Evolutionary conservation across 2,888 invertebrate species (phyloP).

Genomic region (Dynastes hyllus): DNA sequence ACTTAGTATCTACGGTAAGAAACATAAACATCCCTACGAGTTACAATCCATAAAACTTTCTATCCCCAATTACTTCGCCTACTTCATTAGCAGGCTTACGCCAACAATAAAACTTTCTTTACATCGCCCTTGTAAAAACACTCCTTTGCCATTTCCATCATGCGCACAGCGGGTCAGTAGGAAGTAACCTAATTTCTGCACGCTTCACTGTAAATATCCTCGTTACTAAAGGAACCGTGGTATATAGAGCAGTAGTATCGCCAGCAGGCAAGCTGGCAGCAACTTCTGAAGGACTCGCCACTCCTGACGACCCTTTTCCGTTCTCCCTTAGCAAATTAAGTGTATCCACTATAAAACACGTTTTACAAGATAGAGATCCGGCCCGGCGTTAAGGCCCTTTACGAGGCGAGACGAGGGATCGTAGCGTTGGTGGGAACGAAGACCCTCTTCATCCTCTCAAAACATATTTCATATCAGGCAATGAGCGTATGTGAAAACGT

Average conservation of each 20-base stretch:
- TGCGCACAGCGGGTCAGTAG: background rate
- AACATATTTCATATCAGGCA: background rate
- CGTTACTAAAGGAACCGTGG: constrained; percentile 37
- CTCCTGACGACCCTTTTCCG: constrained; percentile 18
- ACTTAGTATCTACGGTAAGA: too few relatives aligned
- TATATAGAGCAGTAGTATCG: too few relatives aligned
- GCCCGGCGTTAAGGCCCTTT: constrained; percentile 8
- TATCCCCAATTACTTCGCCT: too few relatives aligned
- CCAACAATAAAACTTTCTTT: too few relatives aligned
- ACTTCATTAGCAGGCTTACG: too few relatives aligned
- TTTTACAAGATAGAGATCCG: constrained; percentile 43
- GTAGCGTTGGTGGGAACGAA: background rate
- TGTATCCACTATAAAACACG: constrained; percentile 49
- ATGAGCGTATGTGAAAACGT: background rate
- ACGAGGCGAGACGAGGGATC: constrained; percentile 11
- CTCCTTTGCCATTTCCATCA: too few relatives aligned
- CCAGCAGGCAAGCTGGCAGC: background rate
- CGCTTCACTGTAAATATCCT: constrained; percentile 49
- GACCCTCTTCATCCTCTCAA: background rate
- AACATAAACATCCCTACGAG: too few relatives aligned
- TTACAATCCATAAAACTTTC: too few relatives aligned
- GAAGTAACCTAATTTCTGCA: constrained; percentile 50
- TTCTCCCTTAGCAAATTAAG: constrained; percentile 46
- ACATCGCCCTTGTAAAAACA: too few relatives aligned
- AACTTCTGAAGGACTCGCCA: constrained; percentile 48